Evolutionary conservation across 2,113 vertebrate species (phyloP).

Genomic region (Sceloporus undulatus): DNA sequence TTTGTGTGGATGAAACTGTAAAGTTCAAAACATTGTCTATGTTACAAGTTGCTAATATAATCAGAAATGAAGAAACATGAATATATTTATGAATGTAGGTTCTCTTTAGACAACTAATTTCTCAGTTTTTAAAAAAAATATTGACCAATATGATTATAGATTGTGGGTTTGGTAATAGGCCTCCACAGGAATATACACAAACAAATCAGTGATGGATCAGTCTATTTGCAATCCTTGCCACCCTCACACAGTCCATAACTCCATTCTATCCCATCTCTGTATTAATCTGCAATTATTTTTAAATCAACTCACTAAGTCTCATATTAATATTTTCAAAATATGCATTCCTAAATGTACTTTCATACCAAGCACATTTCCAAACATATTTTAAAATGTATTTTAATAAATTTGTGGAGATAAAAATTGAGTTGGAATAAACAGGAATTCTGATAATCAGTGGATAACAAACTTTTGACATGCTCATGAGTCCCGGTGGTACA

Average conservation of each 20-base stretch:
- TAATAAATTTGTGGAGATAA: not conserved
- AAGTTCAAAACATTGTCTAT: not conserved
- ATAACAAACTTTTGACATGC: not conserved
- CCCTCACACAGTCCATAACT: not conserved
- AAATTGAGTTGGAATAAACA: not conserved
- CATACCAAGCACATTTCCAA: not conserved
- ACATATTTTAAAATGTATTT: not conserved
- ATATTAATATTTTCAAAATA: not conserved
- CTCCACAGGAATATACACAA: not conserved
- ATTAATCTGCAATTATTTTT: not conserved
- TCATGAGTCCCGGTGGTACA: not conserved
- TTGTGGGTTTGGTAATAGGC: too few relatives aligned
- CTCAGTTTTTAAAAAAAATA: not conserved
- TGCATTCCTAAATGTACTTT: not conserved
- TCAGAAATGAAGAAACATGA: not conserved
- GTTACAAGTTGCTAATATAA: not conserved
- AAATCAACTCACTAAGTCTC: not conserved
- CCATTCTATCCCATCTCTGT: not conserved
- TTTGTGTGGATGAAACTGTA: not conserved
- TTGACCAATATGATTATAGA: not conserved
- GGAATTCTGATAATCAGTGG: not conserved
- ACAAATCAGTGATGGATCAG: not conserved
- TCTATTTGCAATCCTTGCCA: not conserved
- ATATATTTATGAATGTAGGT: not conserved
- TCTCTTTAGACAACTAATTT: not conserved